Evolutionary conservation across 2,888 invertebrate genomes (phyloP).

Genomic region (Meiosimyza platycephala): DNA sequence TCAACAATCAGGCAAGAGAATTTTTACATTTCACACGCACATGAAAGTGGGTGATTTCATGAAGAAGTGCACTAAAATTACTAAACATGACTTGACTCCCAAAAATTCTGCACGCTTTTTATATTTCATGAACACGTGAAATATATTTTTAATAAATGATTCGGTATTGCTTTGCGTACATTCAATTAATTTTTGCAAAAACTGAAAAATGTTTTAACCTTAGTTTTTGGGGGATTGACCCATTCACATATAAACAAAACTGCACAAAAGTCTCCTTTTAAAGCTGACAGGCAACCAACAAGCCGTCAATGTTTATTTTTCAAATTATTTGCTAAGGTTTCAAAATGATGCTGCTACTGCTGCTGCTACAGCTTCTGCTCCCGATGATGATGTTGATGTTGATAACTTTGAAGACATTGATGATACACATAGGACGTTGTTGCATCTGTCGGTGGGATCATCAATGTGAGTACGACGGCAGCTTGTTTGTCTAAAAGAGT

Average conservation of each 20-base stretch:
- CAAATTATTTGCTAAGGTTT: slow-evolving; percentile 59
- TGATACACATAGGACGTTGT: not conserved
- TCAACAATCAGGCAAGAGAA: not conserved
- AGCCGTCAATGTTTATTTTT: slow-evolving; percentile 56
- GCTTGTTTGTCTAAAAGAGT: slow-evolving; percentile 1
- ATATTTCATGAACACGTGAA: no score
- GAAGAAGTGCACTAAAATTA: no score
- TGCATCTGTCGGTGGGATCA: not conserved
- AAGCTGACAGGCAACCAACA: slow-evolving; percentile 19
- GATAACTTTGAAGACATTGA: slow-evolving; percentile 15
- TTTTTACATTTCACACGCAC: not conserved
- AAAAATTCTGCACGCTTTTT: no score
- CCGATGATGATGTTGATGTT: slow-evolving; percentile 43
- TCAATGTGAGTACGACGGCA: not conserved
- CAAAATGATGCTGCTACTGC: slow-evolving; percentile 47
- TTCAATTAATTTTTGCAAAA: no score
- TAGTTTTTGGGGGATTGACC: not conserved
- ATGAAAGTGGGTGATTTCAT: not conserved
- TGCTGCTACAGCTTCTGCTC: slow-evolving; percentile 39
- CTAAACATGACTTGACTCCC: no score
- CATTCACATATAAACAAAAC: not conserved
- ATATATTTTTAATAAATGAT: no score
- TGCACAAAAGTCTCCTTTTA: not conserved
- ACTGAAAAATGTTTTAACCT: no score
- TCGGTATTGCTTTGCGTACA: no score